phyloP scores from a whole-genome alignment of 2,113 vertebrate genomes.

The Mionectes macconnelli region DNA sequence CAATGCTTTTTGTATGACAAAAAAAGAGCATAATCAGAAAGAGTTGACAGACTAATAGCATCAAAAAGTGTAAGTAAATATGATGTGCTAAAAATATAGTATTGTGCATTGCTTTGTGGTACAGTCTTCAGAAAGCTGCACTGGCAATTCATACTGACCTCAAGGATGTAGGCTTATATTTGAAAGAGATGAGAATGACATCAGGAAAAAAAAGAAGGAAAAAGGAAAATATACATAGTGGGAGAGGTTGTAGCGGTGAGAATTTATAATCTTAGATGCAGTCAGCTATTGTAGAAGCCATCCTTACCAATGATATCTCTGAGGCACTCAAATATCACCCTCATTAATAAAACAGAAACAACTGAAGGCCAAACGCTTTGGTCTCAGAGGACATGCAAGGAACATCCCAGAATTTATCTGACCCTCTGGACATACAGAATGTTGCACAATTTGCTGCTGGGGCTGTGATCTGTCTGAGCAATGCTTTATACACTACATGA shows the following conservation, averaged over 20 bases:
- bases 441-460: not conserved
- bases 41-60: not conserved
- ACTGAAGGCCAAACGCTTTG: not conserved
- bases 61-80: not conserved
- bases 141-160: not conserved
- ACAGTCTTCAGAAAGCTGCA: not conserved
- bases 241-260: not conserved
- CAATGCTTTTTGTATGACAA: not conserved
- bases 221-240: not conserved
- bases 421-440: not conserved
- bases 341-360: constrained; percentile 5
- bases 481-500: not conserved
- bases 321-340: constrained; percentile 15
- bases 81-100: not conserved
- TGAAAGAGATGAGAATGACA: not conserved
- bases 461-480: not conserved
- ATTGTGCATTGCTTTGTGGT: not conserved
- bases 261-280: not conserved
- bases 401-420: not conserved
- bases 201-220: not conserved
- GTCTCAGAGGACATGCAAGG: not conserved
- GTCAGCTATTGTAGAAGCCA: not conserved
- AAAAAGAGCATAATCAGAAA: not conserved
- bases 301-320: not conserved
- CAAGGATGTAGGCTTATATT: not conserved